phyloP scores from a whole-genome alignment of 2,113 vertebrate species.

The Leucopsar rothschildi region DNA sequence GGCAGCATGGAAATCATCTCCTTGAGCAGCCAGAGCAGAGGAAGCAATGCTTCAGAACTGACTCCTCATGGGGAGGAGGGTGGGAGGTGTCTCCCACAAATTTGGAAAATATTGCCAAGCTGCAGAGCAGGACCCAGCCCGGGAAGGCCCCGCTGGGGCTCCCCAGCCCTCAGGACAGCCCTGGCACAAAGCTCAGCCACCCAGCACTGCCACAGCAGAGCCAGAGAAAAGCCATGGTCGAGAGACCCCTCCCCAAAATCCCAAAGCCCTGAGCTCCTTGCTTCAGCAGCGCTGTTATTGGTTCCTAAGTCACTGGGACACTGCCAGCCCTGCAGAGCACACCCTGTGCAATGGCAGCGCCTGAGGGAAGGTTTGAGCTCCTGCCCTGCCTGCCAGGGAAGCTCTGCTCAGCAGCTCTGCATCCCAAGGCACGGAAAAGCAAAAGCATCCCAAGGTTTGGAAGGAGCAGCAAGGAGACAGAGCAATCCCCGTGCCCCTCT shows the following conservation, averaged over 20 bases:
- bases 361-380: fast-evolving
- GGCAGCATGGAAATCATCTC: not conserved
- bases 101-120: not conserved
- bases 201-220: fast-evolving
- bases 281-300: not conserved
- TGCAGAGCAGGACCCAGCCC: not conserved
- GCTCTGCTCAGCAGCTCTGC: not conserved
- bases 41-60: not conserved
- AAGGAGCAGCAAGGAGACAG: not conserved
- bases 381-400: too few species aligned
- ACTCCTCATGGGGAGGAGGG: not conserved
- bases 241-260: not conserved
- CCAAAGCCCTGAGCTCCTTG: fast-evolving
- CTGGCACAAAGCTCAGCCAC: not conserved
- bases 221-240: not conserved
- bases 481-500: fast-evolving
- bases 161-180: fast-evolving
- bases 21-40: not conserved
- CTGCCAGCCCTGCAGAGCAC: not conserved
- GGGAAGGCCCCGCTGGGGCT: not conserved
- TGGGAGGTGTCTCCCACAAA: not conserved
- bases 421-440: not conserved
- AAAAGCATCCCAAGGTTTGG: not conserved
- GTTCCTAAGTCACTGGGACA: too few species aligned
- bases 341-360: fast-evolving